Base-by-base conservation (phyloP, 2,113 vertebrate genomes). In the Zonotrichia leucophrys region DNA sequence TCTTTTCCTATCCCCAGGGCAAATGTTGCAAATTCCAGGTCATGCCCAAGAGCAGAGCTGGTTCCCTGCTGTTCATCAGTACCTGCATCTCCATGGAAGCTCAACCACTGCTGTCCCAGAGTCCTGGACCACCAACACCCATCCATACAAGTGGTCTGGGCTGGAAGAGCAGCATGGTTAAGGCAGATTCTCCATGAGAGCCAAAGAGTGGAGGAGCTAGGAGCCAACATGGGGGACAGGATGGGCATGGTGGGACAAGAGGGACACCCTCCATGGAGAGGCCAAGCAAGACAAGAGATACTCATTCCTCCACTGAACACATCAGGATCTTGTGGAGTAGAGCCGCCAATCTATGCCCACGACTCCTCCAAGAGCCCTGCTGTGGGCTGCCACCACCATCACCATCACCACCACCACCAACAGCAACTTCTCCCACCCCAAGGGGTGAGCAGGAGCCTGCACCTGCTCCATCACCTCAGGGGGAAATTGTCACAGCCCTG, bases 311-410 rank as follows among this genome's bases (percentile, higher is more conserved):
- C 5, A 15, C 30, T 4, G 2, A 30, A 46, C 35, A 64, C 69
- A 44, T 13, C 25, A 52, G 19, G 5, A 37, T 7, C 7, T 55
- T 4, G 12, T 0, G 0, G 55, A 67, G 33, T 0, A 28, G 35
- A 83, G 52, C 25, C 22, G 39, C 31, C 12, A 42, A 4, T 3
- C 50, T 52, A 52, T 1, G 0, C 14, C 37, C 44, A 16, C 35
- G 0, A 3, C 52, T 83, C 15, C 47, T 33, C 16, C 31, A 62
- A 6, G 53, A 72, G 10, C 47, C 27, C 16, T 10, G 3, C 50
- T 44, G 21, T 27, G 42, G 44, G 68, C 41, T 37, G 25, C 46
- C 67, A 69, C 49, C 58, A 10, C 12, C 49, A 10, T 12, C 22
- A 47, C 44, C 44, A 44, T 10, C 44, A 11, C 18, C 55, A 15